Evolutionary conservation across 2,113 vertebrate species (phyloP).

Genomic region (Silurus meridionalis): DNA sequence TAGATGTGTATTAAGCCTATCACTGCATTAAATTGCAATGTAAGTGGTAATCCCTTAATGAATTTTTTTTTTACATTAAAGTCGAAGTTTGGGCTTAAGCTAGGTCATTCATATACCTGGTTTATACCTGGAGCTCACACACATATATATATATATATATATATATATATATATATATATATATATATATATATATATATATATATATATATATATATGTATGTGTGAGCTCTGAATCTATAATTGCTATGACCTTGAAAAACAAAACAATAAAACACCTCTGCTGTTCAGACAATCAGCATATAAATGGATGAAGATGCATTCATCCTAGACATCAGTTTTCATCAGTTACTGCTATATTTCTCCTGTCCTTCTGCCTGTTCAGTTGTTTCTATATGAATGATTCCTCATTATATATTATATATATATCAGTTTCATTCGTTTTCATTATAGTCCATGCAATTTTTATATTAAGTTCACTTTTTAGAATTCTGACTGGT

Average conservation of each 20-base stretch:
- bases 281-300: slow-evolving; percentile 59
- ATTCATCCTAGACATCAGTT: slow-evolving; percentile 32
- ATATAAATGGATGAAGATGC: slow-evolving; percentile 24
- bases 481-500: not conserved
- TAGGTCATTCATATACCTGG: not conserved
- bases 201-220: too few species aligned
- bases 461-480: not conserved
- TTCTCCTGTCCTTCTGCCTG: slow-evolving; percentile 27
- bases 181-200: too few species aligned
- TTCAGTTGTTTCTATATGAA: slow-evolving; percentile 40
- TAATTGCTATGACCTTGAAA: not conserved
- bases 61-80: not conserved
- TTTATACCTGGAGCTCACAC: too few species aligned
- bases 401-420: slow-evolving; percentile 6
- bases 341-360: not conserved
- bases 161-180: too few species aligned
- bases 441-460: not conserved
- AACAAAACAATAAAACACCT: slow-evolving; percentile 24
- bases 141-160: too few species aligned
- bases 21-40: slow-evolving; percentile 1
- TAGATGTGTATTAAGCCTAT: not conserved
- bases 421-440: too few species aligned
- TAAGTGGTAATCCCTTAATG: not conserved
- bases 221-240: not conserved
- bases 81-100: not conserved